Evolutionary conservation across 1,140 invertebrate species (phyloP).

Genomic region (Laodelphax striatellus): DNA sequence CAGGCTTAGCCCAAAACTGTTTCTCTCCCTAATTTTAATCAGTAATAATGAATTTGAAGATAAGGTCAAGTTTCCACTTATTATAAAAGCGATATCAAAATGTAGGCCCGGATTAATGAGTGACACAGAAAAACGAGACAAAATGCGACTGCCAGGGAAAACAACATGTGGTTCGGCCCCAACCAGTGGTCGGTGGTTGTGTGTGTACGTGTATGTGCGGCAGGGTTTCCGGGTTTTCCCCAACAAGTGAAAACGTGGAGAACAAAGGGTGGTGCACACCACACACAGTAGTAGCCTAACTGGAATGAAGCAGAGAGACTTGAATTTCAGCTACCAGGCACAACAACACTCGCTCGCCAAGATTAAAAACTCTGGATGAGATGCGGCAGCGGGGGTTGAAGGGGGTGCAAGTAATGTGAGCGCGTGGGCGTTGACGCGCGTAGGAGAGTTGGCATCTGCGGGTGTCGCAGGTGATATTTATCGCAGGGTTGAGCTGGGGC

Average conservation of each 20-base stretch:
- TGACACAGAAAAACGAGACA: constrained; percentile 8
- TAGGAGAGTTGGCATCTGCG: not conserved
- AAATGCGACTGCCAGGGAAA: constrained; percentile 9
- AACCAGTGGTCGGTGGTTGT: not conserved
- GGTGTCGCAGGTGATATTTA: not conserved
- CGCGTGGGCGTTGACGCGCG: not conserved
- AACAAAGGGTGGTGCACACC: no score
- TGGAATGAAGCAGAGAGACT: not conserved
- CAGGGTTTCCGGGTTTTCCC: no score
- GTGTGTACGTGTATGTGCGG: not conserved
- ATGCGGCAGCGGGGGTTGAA: no score
- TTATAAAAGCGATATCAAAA: not conserved
- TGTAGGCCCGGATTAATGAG: constrained; percentile 7
- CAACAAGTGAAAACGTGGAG: no score
- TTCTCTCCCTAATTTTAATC: no score
- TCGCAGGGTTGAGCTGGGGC: no score
- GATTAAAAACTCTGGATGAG: no score
- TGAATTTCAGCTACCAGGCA: no score
- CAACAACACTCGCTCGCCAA: no score
- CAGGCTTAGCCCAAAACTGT: no score
- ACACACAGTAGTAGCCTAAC: constrained; percentile 5
- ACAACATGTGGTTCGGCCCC: constrained; percentile 1
- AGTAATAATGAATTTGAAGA: no score
- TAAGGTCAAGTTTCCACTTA: no score
- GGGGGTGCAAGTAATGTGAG: not conserved